These are phyloP conservation scores for Tubulanus polymorphus DNA, from an alignment of 2,888 invertebrate species.

Conservation along the genomic window DNA sequence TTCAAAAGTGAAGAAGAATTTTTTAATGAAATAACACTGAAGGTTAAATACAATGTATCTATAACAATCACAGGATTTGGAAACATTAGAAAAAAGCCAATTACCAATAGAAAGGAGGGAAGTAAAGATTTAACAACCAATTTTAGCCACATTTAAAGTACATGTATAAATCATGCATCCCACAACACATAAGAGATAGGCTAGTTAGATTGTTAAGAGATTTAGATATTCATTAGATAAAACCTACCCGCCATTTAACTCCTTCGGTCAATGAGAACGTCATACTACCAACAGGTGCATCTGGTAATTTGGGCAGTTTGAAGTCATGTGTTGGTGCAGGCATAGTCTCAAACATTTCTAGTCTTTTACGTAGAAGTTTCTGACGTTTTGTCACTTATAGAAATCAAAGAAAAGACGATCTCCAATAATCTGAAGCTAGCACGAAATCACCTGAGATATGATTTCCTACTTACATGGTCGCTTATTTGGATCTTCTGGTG, in stretches of 20 bases:
- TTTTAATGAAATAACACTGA: too few relatives aligned
- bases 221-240: too few relatives aligned
- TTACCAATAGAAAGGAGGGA: too few relatives aligned
- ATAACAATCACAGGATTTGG: too few relatives aligned
- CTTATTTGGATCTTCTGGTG: conserved; percentile 33
- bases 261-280: conserved; percentile 47
- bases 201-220: too few relatives aligned
- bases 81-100: too few relatives aligned
- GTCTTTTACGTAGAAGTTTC: conserved; percentile 37
- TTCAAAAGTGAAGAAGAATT: too few relatives aligned
- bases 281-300: conserved; percentile 40
- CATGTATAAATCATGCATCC: too few relatives aligned
- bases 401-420: neutral
- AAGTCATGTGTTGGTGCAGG: conserved; percentile 39
- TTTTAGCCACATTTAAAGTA: too few relatives aligned
- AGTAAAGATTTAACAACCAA: too few relatives aligned
- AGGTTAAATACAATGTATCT: too few relatives aligned
- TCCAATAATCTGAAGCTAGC: neutral
- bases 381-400: conserved; percentile 46
- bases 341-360: conserved; percentile 43
- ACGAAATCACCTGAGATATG: neutral
- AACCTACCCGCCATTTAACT: conserved; percentile 44
- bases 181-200: too few relatives aligned
- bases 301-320: conserved; percentile 41
- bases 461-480: conserved; percentile 28